A percentile compares a stretch with the other conserved stretches of the same genome.
phyloP scores from a whole-genome alignment of 2,797 vertebrate genomes.

The Argyrosomus regius region DNA sequence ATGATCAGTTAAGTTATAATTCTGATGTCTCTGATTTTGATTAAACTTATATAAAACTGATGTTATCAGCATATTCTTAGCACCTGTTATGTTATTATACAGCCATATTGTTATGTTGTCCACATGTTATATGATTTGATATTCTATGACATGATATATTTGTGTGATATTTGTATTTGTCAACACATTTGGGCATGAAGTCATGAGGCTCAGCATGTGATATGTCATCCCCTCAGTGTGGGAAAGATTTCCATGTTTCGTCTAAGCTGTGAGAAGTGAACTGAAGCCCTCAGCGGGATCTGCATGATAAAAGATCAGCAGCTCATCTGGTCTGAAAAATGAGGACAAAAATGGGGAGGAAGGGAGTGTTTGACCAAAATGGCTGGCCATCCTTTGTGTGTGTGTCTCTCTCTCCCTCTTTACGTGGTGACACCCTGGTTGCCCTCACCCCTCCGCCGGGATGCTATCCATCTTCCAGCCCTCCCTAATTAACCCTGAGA shows the following conservation, averaged over 20 bases:
- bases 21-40: not conserved
- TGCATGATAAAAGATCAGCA: slow-evolving; percentile 54
- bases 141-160: no score
- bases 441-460: slow-evolving; percentile 54
- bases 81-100: no score
- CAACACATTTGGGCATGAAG: not conserved
- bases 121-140: no score
- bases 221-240: not conserved
- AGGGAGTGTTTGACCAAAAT: slow-evolving; percentile 24
- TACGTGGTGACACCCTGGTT: slow-evolving; percentile 33
- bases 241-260: slow-evolving; percentile 4
- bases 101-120: not conserved
- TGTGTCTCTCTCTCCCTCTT: not conserved
- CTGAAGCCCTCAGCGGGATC: slow-evolving; percentile 16
- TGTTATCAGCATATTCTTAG: no score
- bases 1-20: not conserved
- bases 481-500: slow-evolving; percentile 55
- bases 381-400: slow-evolving; percentile 54
- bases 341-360: not conserved
- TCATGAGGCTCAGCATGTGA: not conserved
- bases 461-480: slow-evolving; percentile 73
- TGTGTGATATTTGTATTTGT: not conserved
- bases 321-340: not conserved
- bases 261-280: slow-evolving; percentile 26
- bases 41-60: no score